Conservation (phyloP, 2,797 vertebrate species). For the Cichlasoma orientale region DNA sequence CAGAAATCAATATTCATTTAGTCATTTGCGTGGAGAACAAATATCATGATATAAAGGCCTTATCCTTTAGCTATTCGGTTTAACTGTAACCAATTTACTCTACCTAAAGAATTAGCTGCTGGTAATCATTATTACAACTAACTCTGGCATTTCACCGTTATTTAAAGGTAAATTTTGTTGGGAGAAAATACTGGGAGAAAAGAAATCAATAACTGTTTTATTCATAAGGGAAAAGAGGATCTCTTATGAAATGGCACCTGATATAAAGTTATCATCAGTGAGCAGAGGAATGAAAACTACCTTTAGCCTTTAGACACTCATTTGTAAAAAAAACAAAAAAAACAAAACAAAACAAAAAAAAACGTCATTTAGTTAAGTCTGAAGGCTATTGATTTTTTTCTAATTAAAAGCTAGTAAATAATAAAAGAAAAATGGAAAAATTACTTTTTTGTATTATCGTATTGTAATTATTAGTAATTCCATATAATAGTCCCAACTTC, state of each 20-base stretch:
- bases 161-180: slow-evolving; percentile 88
- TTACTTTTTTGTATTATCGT: neutral
- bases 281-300: neutral
- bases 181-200: slow-evolving; percentile 83
- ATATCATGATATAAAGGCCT: slow-evolving; percentile 89
- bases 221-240: slow-evolving; percentile 71
- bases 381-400: neutral
- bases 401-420: neutral
- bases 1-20: slow-evolving; percentile 96
- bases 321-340: neutral
- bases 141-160: slow-evolving; percentile 83
- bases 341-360: neutral
- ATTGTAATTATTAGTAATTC: neutral
- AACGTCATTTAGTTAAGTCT: neutral
- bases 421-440: neutral
- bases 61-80: slow-evolving; percentile 71
- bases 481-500: neutral
- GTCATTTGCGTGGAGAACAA: slow-evolving; percentile 91
- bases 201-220: slow-evolving; percentile 94
- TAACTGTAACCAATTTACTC: slow-evolving; percentile 89
- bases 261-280: slow-evolving; percentile 37
- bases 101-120: slow-evolving; percentile 72
- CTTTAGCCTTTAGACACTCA: neutral
- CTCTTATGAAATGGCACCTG: slow-evolving; percentile 55
- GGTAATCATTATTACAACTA: slow-evolving; percentile 65